phyloP scores from a whole-genome alignment of 2,888 invertebrate species.

The Spilarctia lutea region DNA sequence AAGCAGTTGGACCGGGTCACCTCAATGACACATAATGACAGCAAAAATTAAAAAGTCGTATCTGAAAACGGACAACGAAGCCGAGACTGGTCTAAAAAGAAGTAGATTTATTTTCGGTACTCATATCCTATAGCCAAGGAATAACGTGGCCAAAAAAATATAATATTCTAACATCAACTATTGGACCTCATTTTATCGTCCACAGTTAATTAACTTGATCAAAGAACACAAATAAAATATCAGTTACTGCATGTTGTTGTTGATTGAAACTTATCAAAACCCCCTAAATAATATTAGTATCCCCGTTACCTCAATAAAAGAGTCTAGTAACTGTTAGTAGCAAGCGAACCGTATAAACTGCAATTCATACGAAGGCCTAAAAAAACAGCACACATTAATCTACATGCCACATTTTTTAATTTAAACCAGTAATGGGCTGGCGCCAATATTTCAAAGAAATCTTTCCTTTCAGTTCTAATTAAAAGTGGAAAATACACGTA shows the following conservation, averaged over 20 bases:
- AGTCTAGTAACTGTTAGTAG: neutral
- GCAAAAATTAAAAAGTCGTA: neutral
- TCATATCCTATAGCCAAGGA: neutral
- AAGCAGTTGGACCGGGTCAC: neutral
- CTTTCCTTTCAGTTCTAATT: conserved; percentile 51
- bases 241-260: neutral
- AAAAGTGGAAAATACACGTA: conserved; percentile 40
- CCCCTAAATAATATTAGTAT: neutral
- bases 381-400: neutral
- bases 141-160: neutral
- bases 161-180: neutral
- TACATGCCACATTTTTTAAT: conserved; percentile 3
- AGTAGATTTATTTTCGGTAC: neutral
- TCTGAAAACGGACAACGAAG: neutral
- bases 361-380: neutral
- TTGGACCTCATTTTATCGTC: neutral
- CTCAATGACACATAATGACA: neutral
- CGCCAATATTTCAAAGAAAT: conserved; percentile 30
- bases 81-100: neutral
- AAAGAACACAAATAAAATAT: neutral
- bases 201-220: neutral
- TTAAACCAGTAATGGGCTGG: conserved; percentile 21
- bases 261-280: neutral
- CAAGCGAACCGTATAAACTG: neutral
- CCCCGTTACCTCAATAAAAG: neutral